Evolutionary conservation across 2,797 vertebrate genomes (phyloP), one percentile per base, ranked within the genome.

Genomic region (Hylomyscus alleni): DNA sequence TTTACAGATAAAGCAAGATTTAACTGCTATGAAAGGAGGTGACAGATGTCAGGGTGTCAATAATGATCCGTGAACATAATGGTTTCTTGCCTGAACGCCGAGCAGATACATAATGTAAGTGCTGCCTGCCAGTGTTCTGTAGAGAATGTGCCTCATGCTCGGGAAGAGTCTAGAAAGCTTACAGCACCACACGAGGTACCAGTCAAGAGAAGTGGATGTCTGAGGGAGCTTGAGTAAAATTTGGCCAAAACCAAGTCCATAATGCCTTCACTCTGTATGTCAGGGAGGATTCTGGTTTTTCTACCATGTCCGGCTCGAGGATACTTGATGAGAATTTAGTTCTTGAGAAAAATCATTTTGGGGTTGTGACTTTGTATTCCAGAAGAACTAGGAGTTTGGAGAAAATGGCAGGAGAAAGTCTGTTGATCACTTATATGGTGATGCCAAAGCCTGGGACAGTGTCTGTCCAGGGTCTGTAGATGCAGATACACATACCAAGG

Each of bases 1-100:
- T 99, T 99, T 99, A 98, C 98, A 99, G 99, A 99, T 98, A 99
- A 99, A 99, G 98, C 98, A 98, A 98, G 98, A 99, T 98, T 99
- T 98, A 98, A 98, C 98, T 98, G 98, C 98, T 99, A 98, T 98
- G 98, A 99, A 98, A 98, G 98, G 97, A 98, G 98, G 98, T 98
- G 98, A 99, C 98, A 99, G 99, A 99, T 99, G 99, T 99, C 99
- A 99, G 98, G 98, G 98, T 99, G 98, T 99, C 99, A 99, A 97
- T 99, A 99, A 98, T 98, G 98, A 99, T 98, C 98, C 97, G 98
- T 98, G 98, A 99, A 98, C 98, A 99, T 98, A 99, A 98, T 98
- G 98, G 98, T 98, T 98, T 98, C 98, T 98, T 98, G 98, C 98
- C 98, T 98, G 98, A 98, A 98, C 96, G 58, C 97, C 76, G 98